Conservation (phyloP, 2,888 invertebrate genomes). For the Platycheirus rosarum region DNA sequence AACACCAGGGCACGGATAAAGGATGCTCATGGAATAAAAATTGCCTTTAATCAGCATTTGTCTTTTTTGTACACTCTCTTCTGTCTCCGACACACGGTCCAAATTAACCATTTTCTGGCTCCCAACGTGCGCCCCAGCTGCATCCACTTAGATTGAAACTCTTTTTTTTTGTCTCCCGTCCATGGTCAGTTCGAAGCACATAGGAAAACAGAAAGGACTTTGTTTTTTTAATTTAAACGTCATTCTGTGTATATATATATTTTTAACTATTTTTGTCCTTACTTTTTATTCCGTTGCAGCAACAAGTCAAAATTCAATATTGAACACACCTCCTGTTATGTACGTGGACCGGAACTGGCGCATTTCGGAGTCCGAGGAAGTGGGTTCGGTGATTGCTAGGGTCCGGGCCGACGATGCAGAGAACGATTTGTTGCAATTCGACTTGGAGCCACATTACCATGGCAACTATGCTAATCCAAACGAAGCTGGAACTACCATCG, state of each 20-base stretch:
- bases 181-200: slow-evolving; percentile 41
- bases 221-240: slow-evolving; percentile 38
- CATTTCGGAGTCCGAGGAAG: slow-evolving; percentile 87
- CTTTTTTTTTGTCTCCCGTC: slow-evolving; percentile 3
- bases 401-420: slow-evolving; percentile 88
- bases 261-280: slow-evolving; percentile 10
- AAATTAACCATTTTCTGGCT: slow-evolving; percentile 67
- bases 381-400: slow-evolving; percentile 89
- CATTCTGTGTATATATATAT: slow-evolving; percentile 33
- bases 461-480: slow-evolving; percentile 77
- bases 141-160: slow-evolving; percentile 52
- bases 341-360: slow-evolving; percentile 90
- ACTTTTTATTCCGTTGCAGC: slow-evolving; percentile 74
- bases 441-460: slow-evolving; percentile 86
- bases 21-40: slow-evolving; percentile 54
- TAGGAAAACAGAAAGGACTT: slow-evolving; percentile 3
- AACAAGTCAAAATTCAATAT: slow-evolving; percentile 73
- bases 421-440: slow-evolving; percentile 86
- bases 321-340: slow-evolving; percentile 86
- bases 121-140: slow-evolving; percentile 58
- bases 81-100: slow-evolving; percentile 59
- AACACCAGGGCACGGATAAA: slow-evolving; percentile 12
- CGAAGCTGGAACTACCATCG: slow-evolving; percentile 53
- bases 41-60: slow-evolving; percentile 69
- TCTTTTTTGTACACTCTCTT: slow-evolving; percentile 31